Percentiles rank a stretch among this genome's conserved stretches.
Evolutionary conservation across 2,797 vertebrate species (phyloP).

Genomic region (Ateles fusciceps): DNA sequence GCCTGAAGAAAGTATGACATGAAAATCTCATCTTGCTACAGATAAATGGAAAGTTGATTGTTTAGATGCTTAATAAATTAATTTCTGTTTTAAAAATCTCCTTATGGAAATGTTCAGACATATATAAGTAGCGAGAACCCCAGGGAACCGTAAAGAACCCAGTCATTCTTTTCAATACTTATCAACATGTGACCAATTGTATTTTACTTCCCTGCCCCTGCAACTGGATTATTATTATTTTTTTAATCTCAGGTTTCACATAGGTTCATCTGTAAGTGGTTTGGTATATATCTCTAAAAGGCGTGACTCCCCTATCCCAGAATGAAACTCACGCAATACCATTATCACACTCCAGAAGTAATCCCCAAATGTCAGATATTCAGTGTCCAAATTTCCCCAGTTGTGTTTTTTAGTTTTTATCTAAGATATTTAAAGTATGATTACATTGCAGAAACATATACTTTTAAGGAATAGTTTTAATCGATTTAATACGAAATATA

Average conservation of each 20-base stretch:
- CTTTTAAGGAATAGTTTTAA: slow-evolving; percentile 38
- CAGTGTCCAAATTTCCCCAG: neutral
- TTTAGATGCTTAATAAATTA: slow-evolving; percentile 35
- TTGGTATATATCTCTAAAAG: neutral
- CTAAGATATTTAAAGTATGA: neutral
- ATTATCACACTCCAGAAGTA: slow-evolving; percentile 1
- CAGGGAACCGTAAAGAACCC: neutral
- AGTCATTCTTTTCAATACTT: neutral
- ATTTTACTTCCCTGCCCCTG: neutral
- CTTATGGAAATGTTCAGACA: slow-evolving; percentile 23
- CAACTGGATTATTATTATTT: slow-evolving; percentile 14
- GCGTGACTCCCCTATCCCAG: neutral
- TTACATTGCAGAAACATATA: neutral
- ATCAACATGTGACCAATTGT: neutral
- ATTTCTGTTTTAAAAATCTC: neutral
- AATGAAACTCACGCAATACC: neutral
- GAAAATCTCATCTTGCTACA: slow-evolving; percentile 18
- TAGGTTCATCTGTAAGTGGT: slow-evolving; percentile 37
- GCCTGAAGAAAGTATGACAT: neutral
- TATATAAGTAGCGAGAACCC: neutral
- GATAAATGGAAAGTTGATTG: neutral
- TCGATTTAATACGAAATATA: neutral
- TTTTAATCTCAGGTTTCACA: neutral
- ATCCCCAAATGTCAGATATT: slow-evolving; percentile 12
- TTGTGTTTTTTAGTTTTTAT: slow-evolving; percentile 42